These are phyloP conservation scores for Lagopus leucura DNA, from an alignment of 2,113 vertebrate genomes.

Conservation along the genomic window DNA sequence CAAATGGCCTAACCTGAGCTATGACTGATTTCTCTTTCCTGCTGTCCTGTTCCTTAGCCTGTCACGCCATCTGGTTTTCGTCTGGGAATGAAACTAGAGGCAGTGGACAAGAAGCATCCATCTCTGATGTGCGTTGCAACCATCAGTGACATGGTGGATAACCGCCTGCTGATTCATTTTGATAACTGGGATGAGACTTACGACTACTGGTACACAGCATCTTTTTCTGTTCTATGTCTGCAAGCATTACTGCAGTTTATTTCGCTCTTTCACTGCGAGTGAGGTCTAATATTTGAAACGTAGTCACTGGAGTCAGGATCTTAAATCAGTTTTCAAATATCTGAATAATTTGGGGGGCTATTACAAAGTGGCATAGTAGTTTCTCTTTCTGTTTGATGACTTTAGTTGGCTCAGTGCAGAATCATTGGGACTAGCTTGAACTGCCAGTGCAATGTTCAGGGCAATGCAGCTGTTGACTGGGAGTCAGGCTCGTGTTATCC, in stretches of 20 bases:
- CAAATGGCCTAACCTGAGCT: not conserved
- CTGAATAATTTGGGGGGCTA: not conserved
- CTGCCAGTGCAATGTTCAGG: not conserved
- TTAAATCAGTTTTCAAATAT: not conserved
- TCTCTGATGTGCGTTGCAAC: slow-evolving; percentile 87
- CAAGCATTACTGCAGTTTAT: not conserved
- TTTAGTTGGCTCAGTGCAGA: not conserved
- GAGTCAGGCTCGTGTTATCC: not conserved
- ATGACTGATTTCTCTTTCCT: not conserved
- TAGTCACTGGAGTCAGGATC: not conserved
- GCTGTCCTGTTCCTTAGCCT: slow-evolving; percentile 72
- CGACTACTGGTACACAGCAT: slow-evolving; percentile 86
- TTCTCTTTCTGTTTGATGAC: not conserved
- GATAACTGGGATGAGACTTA: slow-evolving; percentile 91
- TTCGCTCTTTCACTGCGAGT: not conserved
- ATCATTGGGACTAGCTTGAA: not conserved
- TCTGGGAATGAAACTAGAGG: slow-evolving; percentile 92
- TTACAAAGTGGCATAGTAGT: not conserved
- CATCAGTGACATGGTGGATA: slow-evolving; percentile 85
- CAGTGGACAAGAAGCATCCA: slow-evolving; percentile 89
- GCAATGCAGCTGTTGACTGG: not conserved
- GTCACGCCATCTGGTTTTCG: slow-evolving; percentile 89
- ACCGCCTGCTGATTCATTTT: slow-evolving; percentile 89
- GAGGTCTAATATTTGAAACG: not conserved
- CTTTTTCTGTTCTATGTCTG: not conserved